Evolutionary conservation across 2,888 invertebrate species (phyloP), one percentile per base, ranked within the genome.

Genomic region (Hyles lineata): DNA sequence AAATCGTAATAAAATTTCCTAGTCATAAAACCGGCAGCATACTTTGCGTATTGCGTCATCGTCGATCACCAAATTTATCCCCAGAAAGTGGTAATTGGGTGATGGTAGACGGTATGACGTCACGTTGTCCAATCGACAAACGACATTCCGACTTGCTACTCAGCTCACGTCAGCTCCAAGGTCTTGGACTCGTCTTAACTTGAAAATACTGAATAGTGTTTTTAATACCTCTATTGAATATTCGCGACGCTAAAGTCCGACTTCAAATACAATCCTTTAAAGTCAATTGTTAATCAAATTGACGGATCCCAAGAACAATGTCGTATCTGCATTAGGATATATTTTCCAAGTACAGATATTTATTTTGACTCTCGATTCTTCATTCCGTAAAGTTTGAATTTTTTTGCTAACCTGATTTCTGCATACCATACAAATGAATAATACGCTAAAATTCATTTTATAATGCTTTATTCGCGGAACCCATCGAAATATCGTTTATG

Each of bases 41-140:
- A 89, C 84, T 86, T 83, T 75, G 77, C 73, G 74, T 74, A 77
- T 91, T 86, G 85, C 89, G 87, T 90, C 89, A 92, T 81, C 77
- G 75, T 80, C 84, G 85, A 90, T 89, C 85, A 87, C 81, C 77
- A 76, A 85, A 88, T 86, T 85, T 87, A 88, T 86, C 82, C 84
- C 84, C 80, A 29, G 83, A 88, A 88, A 89, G 88, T 86, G 80
- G 83, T 86, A 87, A 89, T 88, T 87, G 86, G 79, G 82, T 82
- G 85, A 85, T 87, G 85, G 85, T 87, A 87, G 87, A 86, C 83
- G 84, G 79, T 77, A 84, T 93, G 91, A 93, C 93, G 93, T 94
- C 92, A 92, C 83, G 80, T 86, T 87, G 90, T 92, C 90, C 89
- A 91, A 93, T 92, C 93, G 92, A 92, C 93, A 93, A 93, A 93